Base-by-base conservation (phyloP, 2,113 vertebrate genomes). In the Ctenodactylus gundi region DNA sequence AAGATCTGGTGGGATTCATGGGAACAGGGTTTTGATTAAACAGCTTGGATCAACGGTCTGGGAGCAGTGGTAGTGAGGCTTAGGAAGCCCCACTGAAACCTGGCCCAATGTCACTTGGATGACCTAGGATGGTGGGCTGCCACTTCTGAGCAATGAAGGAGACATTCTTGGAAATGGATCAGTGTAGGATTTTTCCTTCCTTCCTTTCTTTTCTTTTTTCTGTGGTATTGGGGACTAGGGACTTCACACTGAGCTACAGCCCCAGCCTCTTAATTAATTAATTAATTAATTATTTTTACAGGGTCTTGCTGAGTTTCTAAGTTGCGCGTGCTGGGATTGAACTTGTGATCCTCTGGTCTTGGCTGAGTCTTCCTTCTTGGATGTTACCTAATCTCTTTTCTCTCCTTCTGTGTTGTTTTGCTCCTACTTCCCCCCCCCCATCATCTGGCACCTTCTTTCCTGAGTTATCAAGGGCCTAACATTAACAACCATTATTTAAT, bases 401-500 rank as follows among this genome's bases (percentile, higher is more conserved):
- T 17, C 15, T 1, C 34, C 2, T 51, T 27, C 70, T 86, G 36
- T 55, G 14, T 90, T 57, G 25, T 83, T 80, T 94, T 90, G 60
- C 34, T 88, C 90, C 67, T 85, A 39, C 29, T 90, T 21, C 77
- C 65, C 11, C 2, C 11, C 2, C 36, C 14, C 25, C 34, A 49
- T 46, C 44, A 15, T 76, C 53, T 77, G 39, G 27, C 17, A 60
- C 21, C 15, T 92, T 77, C 13, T 89, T 58, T 76, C 75, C 46
- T 36, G 51, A 78, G 46, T 86, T 51, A 81, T 81, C 65, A 92
- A 29, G 44, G 49, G 29, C 18, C n/a, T 81, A 90, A 93, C 36
- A 27, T 34, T 81, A 67, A 95, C 91, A 82, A 21, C 41, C 41
- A 67, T 70, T 95, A 57, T 89, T 78, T 86, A 70, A 93, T 70